A percentile compares a stretch with the other conserved stretches of the same genome.
phyloP scores from a whole-genome alignment of 2,113 vertebrate genomes.

The Carlito syrichta region DNA sequence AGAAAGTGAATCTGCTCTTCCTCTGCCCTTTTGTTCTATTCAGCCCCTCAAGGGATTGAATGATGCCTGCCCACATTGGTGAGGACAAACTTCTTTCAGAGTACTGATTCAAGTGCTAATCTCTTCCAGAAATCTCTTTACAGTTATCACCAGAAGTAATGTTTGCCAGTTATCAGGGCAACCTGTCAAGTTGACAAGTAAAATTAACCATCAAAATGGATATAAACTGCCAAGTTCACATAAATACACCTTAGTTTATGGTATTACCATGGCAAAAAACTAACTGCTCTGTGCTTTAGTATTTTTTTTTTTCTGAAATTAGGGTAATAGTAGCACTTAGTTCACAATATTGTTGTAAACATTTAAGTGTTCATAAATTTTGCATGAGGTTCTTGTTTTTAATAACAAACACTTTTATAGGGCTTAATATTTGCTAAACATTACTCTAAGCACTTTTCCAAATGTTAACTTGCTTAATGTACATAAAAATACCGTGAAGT shows the following conservation, averaged over 20 bases:
- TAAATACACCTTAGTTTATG: background rate
- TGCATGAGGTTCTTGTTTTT: background rate
- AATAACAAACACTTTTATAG: background rate
- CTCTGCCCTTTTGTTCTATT: background rate
- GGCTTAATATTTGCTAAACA: background rate
- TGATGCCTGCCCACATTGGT: too few relatives aligned
- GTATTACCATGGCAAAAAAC: background rate
- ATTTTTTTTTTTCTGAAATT: background rate
- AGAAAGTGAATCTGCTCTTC: background rate
- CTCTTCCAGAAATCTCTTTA: background rate
- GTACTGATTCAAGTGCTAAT: background rate
- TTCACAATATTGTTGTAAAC: background rate
- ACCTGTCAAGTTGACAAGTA: background rate
- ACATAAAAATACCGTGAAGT: background rate
- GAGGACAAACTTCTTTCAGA: background rate
- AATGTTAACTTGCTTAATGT: background rate
- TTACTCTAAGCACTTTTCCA: background rate
- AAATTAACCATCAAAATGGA: background rate
- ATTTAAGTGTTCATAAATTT: background rate
- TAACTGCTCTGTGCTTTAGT: background rate
- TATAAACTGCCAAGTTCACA: background rate
- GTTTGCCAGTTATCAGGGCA: background rate
- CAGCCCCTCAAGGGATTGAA: background rate
- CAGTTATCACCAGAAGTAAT: background rate
- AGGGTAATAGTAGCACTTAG: background rate